These are phyloP conservation scores for Excalfactoria chinensis DNA, from an alignment of 2,113 vertebrate species.

Conservation along the genomic window DNA sequence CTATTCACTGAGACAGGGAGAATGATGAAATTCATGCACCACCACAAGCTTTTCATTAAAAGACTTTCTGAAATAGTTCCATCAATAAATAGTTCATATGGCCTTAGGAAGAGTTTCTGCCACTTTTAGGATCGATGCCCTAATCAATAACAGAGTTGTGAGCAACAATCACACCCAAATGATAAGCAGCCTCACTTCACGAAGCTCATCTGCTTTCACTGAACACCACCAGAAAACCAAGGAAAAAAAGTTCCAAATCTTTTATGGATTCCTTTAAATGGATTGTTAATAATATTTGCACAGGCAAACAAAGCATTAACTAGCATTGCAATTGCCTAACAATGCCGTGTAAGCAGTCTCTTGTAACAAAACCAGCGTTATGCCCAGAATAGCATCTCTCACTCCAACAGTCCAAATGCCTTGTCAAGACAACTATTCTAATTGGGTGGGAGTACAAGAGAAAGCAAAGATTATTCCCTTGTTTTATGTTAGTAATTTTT, in stretches of 20 bases:
- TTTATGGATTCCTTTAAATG: conserved; percentile 37
- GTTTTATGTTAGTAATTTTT: conserved; percentile 52
- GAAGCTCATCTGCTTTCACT: conserved; percentile 32
- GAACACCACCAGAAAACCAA: not conserved
- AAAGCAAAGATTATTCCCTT: conserved; percentile 46
- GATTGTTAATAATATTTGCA: conserved; percentile 44
- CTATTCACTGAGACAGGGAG: not conserved
- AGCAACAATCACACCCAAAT: conserved; percentile 33
- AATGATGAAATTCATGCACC: not conserved
- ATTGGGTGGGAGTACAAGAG: conserved; percentile 1
- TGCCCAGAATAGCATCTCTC: not conserved
- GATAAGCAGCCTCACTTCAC: not conserved
- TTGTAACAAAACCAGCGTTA: not conserved
- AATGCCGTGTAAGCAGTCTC: not conserved
- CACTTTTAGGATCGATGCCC: not conserved
- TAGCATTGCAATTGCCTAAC: not conserved
- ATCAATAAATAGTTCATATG: not conserved
- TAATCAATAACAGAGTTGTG: conserved; percentile 28
- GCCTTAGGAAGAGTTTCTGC: not conserved
- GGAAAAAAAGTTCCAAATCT: not conserved
- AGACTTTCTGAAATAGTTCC: not conserved
- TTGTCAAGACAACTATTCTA: conserved; percentile 13
- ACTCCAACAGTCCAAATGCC: conserved; percentile 2
- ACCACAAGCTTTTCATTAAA: not conserved
- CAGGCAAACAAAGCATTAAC: conserved; percentile 31